Percentiles rank a stretch among this genome's conserved stretches.
Conservation (phyloP, 2,797 vertebrate species). For the Carapus acus region DNA sequence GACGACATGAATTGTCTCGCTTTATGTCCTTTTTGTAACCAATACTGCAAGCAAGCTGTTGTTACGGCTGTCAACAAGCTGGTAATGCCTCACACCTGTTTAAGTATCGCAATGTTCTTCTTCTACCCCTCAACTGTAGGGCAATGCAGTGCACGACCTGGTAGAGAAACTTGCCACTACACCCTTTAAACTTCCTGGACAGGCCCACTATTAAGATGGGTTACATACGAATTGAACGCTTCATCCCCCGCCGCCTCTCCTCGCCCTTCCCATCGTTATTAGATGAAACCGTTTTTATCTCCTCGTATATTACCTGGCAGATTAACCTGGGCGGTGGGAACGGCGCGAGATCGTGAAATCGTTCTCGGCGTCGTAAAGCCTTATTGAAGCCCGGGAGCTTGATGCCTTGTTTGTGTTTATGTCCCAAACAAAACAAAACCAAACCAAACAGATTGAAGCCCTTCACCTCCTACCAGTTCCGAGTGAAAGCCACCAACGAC, state of each 20-base stretch:
- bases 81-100: too few relatives aligned
- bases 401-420: constrained; percentile 27
- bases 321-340: constrained; percentile 11
- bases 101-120: too few relatives aligned
- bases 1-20: too few relatives aligned
- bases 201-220: too few relatives aligned
- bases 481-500: constrained; percentile 94
- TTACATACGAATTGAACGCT: too few relatives aligned
- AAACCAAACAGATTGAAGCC: constrained; percentile 81
- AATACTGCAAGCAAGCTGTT: too few relatives aligned
- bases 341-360: constrained; percentile 1
- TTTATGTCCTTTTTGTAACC: too few relatives aligned
- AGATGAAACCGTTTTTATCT: neutral
- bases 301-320: constrained; percentile 6
- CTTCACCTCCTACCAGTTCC: constrained; percentile 97
- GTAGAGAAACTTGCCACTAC: too few relatives aligned
- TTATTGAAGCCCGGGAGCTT: constrained; percentile 1
- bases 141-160: too few relatives aligned
- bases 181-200: too few relatives aligned
- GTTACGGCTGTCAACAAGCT: too few relatives aligned
- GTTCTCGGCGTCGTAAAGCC: neutral
- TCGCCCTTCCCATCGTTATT: neutral
- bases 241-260: neutral
- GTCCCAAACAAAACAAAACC: neutral
- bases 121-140: too few relatives aligned